Conservation (phyloP, 2,113 vertebrate genomes). For the Sceloporus undulatus region DNA sequence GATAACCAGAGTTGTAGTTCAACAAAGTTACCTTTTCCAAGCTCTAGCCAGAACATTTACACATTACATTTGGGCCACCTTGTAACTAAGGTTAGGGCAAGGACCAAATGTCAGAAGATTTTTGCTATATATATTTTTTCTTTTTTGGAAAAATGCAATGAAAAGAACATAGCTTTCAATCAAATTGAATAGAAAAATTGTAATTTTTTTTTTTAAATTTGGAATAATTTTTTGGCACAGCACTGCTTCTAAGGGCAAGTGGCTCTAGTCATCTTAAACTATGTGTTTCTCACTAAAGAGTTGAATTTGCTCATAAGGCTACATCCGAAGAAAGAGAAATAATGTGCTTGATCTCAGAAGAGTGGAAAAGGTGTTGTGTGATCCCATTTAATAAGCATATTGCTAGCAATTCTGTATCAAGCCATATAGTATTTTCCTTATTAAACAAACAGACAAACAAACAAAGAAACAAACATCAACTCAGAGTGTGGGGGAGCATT, state of each 20-base stretch:
- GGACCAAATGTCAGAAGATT: too few relatives aligned
- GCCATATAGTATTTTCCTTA: conserved; percentile 20
- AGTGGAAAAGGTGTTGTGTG: conserved; percentile 16
- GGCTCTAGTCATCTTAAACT: not conserved
- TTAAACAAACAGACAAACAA: not conserved
- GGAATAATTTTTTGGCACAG: not conserved
- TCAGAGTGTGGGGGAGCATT: conserved; percentile 46
- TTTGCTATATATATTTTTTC: too few relatives aligned
- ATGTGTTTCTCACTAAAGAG: conserved; percentile 27
- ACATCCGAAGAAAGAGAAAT: conserved; percentile 51
- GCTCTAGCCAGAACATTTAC: too few relatives aligned
- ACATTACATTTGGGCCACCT: too few relatives aligned
- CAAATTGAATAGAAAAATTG: not conserved
- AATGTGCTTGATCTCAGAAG: conserved; percentile 49
- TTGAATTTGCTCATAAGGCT: conserved; percentile 40
- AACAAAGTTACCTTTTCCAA: too few relatives aligned
- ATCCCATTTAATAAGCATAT: conserved; percentile 42
- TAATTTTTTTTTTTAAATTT: not conserved
- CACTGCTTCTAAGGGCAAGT: not conserved
- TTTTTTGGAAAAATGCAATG: too few relatives aligned
- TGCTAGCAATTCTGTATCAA: conserved; percentile 60
- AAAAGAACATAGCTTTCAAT: too few relatives aligned
- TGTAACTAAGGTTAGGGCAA: too few relatives aligned
- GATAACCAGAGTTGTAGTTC: too few relatives aligned
- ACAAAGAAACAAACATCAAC: conserved; percentile 16